Evolutionary conservation across 2,888 invertebrate species (phyloP).

Genomic region (Penaeus monodon): DNA sequence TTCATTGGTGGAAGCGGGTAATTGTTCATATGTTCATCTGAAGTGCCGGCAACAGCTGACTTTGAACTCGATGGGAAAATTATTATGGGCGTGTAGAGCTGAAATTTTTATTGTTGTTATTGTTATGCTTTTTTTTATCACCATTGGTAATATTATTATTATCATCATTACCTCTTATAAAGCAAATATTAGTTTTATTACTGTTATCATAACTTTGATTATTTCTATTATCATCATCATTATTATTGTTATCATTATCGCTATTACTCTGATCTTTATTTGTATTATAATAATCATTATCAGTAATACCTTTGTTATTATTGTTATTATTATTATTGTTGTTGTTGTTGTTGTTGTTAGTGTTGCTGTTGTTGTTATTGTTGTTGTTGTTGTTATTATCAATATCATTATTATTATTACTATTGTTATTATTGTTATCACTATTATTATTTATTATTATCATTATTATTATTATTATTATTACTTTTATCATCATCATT

Average conservation of each 20-base stretch:
- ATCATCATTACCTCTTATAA: not conserved
- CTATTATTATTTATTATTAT: not conserved
- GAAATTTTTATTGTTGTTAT: no score
- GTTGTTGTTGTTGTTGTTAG: not conserved
- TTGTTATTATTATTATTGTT: slow-evolving; percentile 9
- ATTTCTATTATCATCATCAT: not conserved
- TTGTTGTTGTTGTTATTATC: not conserved
- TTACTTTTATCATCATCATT: not conserved
- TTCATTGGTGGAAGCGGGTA: no score
- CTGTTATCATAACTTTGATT: not conserved
- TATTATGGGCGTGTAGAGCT: no score
- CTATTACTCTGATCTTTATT: not conserved
- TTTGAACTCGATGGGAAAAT: no score
- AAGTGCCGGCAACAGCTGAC: no score
- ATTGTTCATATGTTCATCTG: no score
- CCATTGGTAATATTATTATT: not conserved
- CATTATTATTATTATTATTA: no score
- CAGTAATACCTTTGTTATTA: not conserved
- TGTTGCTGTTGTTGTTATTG: not conserved
- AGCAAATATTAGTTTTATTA: not conserved
- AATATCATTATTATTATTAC: not conserved
- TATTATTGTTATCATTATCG: not conserved
- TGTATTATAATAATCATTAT: not conserved
- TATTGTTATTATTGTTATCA: no score
- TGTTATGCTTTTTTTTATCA: not conserved